Conservation (phyloP, 2,797 vertebrate species). For the Spinus pinus region DNA sequence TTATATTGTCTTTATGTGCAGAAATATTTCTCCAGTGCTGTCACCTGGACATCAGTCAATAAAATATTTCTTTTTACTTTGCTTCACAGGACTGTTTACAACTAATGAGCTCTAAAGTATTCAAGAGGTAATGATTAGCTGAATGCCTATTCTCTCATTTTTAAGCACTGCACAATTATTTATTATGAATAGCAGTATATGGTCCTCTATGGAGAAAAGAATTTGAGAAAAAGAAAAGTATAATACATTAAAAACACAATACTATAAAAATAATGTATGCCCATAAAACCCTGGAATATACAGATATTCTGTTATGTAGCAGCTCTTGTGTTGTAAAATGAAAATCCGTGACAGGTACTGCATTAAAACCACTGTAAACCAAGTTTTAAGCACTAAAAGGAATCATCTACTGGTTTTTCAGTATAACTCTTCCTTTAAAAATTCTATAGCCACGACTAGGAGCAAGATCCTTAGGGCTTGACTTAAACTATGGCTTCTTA, state of each 20-base stretch:
- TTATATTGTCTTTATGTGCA: neutral
- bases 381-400: neutral
- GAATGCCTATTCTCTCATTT: neutral
- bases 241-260: neutral
- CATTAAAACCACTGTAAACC: neutral
- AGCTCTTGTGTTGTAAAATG: neutral
- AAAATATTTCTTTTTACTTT: neutral
- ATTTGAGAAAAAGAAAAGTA: neutral
- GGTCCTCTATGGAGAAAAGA: neutral
- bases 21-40: neutral
- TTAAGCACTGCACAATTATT: neutral
- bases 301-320: neutral
- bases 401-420: neutral
- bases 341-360: neutral
- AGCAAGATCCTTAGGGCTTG: neutral
- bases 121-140: neutral
- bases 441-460: fast-evolving
- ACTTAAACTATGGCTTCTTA: neutral
- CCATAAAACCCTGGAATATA: neutral
- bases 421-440: neutral
- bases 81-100: neutral
- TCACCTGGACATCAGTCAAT: neutral
- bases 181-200: neutral
- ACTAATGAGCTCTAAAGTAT: neutral
- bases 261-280: neutral